Conservation (phyloP, 2,113 vertebrate species). For the Mastomys coucha region DNA sequence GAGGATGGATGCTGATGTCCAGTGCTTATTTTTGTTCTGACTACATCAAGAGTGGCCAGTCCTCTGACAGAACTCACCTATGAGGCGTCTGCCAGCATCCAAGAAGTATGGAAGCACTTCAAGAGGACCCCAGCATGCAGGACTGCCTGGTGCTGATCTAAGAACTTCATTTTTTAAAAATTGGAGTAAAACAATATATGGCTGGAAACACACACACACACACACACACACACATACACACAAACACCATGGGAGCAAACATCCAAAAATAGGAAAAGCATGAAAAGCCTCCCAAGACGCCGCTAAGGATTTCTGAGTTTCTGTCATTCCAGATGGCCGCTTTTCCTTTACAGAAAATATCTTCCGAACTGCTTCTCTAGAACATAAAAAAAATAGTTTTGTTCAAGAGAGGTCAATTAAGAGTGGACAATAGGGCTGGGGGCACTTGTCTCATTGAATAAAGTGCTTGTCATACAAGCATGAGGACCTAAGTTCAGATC, state of each 20-base stretch:
- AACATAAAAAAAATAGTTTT: slow-evolving; percentile 1
- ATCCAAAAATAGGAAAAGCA: background rate
- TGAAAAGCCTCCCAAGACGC: background rate
- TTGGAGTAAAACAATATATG: background rate
- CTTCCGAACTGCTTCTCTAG: background rate
- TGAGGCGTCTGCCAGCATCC: background rate
- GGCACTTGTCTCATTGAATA: background rate
- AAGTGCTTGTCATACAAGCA: background rate
- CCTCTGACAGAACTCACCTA: background rate
- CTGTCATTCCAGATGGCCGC: background rate
- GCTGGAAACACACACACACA: background rate
- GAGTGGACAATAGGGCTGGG: background rate
- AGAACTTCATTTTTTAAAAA: background rate
- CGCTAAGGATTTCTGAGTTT: background rate
- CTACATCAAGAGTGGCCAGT: background rate
- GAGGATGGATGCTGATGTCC: background rate
- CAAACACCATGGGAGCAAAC: background rate
- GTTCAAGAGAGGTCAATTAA: background rate
- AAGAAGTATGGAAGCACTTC: background rate
- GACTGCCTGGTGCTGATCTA: background rate
- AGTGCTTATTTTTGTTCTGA: background rate
- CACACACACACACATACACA: too few relatives aligned
- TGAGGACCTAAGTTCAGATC: background rate
- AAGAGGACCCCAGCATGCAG: background rate
- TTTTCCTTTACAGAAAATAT: background rate